phyloP scores from a whole-genome alignment of 2,888 invertebrate species.

The Chaetogeoica ovagalla region DNA sequence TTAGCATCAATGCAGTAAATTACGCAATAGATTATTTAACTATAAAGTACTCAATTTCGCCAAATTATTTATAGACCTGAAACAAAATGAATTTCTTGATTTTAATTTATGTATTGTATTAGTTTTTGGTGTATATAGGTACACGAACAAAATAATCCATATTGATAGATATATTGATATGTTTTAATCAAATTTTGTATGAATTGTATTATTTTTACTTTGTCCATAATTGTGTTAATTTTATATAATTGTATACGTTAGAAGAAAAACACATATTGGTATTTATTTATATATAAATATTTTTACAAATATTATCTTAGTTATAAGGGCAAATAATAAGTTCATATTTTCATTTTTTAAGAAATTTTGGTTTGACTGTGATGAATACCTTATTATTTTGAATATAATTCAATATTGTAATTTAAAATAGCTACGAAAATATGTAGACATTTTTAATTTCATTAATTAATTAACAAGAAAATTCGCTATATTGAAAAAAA shows the following conservation, averaged over 20 bases:
- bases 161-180: neutral
- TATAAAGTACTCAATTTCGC: neutral
- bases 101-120: slow-evolving; percentile 4
- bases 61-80: slow-evolving; percentile 22
- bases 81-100: slow-evolving; percentile 6
- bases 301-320: slow-evolving; percentile 21
- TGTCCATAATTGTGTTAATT: slow-evolving; percentile 20
- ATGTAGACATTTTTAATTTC: neutral
- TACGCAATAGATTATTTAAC: neutral
- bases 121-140: neutral
- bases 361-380: slow-evolving; percentile 34
- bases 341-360: slow-evolving; percentile 10
- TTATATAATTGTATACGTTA: slow-evolving; percentile 34
- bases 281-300: slow-evolving; percentile 19
- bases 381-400: slow-evolving; percentile 25
- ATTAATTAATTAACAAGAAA: neutral
- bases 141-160: slow-evolving; percentile 42
- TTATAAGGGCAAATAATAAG: slow-evolving; percentile 20
- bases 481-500: neutral
- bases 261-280: slow-evolving; percentile 3
- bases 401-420: slow-evolving; percentile 1
- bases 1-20: slow-evolving; percentile 4
- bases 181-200: slow-evolving; percentile 29
- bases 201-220: slow-evolving; percentile 26
- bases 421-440: neutral